Base-by-base conservation (phyloP, 2,113 vertebrate genomes). In the Gadus chalcogrammus region DNA sequence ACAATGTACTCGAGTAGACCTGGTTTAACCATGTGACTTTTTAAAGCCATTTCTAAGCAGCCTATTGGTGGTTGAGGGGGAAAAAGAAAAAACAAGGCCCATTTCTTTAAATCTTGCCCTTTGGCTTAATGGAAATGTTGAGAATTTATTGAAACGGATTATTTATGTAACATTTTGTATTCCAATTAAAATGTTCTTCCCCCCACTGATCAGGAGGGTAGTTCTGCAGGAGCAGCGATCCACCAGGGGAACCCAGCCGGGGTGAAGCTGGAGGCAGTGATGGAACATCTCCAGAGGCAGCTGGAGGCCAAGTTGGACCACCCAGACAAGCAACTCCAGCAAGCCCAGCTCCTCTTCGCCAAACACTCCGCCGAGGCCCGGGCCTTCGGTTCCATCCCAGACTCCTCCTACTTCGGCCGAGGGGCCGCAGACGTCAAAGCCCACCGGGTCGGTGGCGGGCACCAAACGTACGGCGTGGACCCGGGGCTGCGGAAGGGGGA, bases 231-330 rank as follows among this genome's bases (percentile, higher is more conserved):
- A 81, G 83, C 90, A 70, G 85, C 86, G 24, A 87, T 86, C 72
- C 86, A 85, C 77, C 93, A 92, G 92, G 83, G 84, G 13, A 71
- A 64, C 73, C 88, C 81, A 79, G 87, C 60, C n/a, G 91, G 90
- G 60, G 88, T 96, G 90, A 97, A 94, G 88, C 89, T 95, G 65
- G 90, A 94, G 78, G 94, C 93, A 1, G 88, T 94, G 77, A 96
- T 99, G 89, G 96, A 97, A 82, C 95, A 97, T 73, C 92, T 95
- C 79, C 95, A 96, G 76, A 94, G 93, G 70, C 95, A 96, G 83
- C 92, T 95, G 71, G 91, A 88, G 28, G 84, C 89, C 56, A 91
- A 94, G 61, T 82, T 93, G 83, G 94, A 94, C 82, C 90, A 94
- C 48, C 94, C 95, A 69, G 94, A 93, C 76, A 91, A 92, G 73